Conservation (phyloP, 2,888 invertebrate species). For the Phengaris alcon region DNA sequence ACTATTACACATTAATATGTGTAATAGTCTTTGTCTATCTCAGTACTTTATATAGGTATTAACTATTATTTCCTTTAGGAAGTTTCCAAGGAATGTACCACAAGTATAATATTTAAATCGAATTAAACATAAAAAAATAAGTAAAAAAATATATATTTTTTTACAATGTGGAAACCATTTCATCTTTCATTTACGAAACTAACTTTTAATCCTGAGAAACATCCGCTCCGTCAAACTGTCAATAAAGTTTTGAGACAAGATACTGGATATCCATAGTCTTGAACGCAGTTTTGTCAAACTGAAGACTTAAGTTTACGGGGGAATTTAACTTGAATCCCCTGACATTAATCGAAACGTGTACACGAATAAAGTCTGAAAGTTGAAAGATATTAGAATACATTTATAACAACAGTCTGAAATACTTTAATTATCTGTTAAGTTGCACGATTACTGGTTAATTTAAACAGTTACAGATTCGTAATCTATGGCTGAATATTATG, state of each 20-base stretch:
- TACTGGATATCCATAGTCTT: not conserved
- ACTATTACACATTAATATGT: too few species aligned
- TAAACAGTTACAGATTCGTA: too few species aligned
- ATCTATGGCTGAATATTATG: too few species aligned
- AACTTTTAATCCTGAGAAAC: not conserved
- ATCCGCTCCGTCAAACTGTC: not conserved
- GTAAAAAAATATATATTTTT: too few species aligned
- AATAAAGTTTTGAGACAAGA: not conserved
- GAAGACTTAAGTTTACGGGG: not conserved
- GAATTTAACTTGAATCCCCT: not conserved
- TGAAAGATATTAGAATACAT: not conserved
- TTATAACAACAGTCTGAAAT: not conserved
- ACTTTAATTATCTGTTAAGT: too few species aligned
- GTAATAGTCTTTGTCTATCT: too few species aligned
- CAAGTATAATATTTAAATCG: not conserved
- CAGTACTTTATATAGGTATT: too few species aligned
- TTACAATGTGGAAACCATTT: not conserved
- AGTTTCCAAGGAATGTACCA: too few species aligned
- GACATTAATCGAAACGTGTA: slow-evolving; percentile 4
- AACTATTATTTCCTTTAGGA: too few species aligned
- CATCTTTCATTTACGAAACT: not conserved
- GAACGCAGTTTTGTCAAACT: not conserved
- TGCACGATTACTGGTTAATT: too few species aligned
- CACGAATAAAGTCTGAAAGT: not conserved
- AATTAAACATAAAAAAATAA: too few species aligned